phyloP scores from a whole-genome alignment of 1,140 invertebrate species.

The Rhyacophila brunnea region DNA sequence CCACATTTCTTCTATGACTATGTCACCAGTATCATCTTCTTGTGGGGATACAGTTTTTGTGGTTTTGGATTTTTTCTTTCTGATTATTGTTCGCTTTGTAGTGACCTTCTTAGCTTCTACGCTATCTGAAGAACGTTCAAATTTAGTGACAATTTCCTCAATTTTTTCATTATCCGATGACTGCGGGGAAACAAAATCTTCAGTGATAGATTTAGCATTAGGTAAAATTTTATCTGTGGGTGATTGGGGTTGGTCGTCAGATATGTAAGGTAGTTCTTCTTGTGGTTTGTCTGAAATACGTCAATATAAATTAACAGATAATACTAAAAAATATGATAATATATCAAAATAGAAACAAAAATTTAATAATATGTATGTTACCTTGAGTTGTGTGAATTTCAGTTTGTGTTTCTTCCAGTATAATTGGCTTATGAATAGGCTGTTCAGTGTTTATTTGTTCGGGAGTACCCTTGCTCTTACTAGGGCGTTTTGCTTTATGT shows the following conservation, averaged over 20 bases:
- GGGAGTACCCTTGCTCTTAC: constrained; percentile 3
- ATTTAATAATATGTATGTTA: constrained; percentile 41
- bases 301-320: too few species aligned
- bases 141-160: constrained; percentile 58
- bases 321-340: constrained; percentile 20
- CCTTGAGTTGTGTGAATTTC: constrained; percentile 40
- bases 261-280: constrained; percentile 22
- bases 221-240: constrained; percentile 5
- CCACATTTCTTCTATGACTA: constrained; percentile 52
- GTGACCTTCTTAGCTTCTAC: constrained; percentile 52
- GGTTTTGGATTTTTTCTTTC: constrained; percentile 45
- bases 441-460: constrained; percentile 14
- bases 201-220: constrained; percentile 37
- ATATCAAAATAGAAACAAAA: constrained; percentile 7
- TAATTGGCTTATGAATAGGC: constrained; percentile 11
- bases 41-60: constrained; percentile 29
- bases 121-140: constrained; percentile 48
- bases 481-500: constrained; percentile 11
- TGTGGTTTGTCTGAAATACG: constrained; percentile 24
- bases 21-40: constrained; percentile 39
- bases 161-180: constrained; percentile 53
- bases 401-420: constrained; percentile 35
- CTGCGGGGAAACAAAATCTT: constrained; percentile 44
- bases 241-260: background rate
- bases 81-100: constrained; percentile 55